These are phyloP conservation scores for Grammomys dolichurus DNA, from an alignment of 2,113 vertebrate genomes.

Conservation along the genomic window DNA sequence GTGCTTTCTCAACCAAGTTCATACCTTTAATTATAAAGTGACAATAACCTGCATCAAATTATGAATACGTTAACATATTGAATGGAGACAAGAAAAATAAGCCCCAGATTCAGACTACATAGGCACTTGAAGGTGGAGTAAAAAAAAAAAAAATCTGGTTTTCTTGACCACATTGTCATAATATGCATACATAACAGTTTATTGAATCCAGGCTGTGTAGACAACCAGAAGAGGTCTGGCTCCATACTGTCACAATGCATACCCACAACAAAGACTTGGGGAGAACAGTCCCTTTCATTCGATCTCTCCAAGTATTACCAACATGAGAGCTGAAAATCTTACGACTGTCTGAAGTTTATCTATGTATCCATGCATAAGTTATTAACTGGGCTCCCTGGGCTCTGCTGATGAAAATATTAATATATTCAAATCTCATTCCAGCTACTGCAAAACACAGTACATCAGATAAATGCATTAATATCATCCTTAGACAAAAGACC, in stretches of 20 bases:
- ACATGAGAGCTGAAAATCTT: conserved; percentile 90
- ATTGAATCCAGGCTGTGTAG: conserved; percentile 97
- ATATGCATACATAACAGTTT: conserved; percentile 94
- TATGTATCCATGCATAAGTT: conserved; percentile 89
- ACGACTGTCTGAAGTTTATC: conserved; percentile 89
- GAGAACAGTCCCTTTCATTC: conserved; percentile 93
- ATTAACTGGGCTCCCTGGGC: conserved; percentile 87
- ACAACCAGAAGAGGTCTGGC: conserved; percentile 91
- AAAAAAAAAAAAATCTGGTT: conserved; percentile 89
- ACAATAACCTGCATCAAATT: conserved; percentile 91
- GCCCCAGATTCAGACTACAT: conserved; percentile 91
- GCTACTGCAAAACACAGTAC: conserved; percentile 88
- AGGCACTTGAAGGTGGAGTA: conserved; percentile 92
- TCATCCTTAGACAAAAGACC: conserved; percentile 86
- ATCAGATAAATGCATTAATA: conserved; percentile 87
- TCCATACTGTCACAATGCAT: conserved; percentile 92
- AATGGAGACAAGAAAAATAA: conserved; percentile 91
- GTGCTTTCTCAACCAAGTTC: conserved; percentile 82
- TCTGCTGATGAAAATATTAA: conserved; percentile 90
- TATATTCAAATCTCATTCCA: conserved; percentile 90
- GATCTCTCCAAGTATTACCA: conserved; percentile 90
- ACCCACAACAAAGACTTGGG: conserved; percentile 95
- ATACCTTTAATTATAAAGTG: conserved; percentile 89
- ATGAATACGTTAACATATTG: conserved; percentile 91
- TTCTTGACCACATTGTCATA: conserved; percentile 96